Evolutionary conservation across 2,888 invertebrate genomes (phyloP).

Genomic region (Philereme vetulata): DNA sequence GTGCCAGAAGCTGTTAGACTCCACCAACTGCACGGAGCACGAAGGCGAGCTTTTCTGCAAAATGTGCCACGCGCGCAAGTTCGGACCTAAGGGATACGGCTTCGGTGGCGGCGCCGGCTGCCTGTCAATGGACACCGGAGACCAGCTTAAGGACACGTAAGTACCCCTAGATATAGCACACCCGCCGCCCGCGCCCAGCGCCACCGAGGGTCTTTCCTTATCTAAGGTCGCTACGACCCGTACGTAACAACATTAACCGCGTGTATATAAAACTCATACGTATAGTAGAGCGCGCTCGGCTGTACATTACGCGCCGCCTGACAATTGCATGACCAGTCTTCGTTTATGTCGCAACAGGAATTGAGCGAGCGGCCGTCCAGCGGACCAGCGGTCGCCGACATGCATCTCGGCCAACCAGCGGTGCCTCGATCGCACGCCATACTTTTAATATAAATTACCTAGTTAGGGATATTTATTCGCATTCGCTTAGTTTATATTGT

Average conservation of each 20-base stretch:
- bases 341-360: conserved; percentile 84
- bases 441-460: conserved; percentile 77
- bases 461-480: conserved; percentile 83
- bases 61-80: conserved; percentile 98
- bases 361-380: conserved; percentile 77
- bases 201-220: conserved; percentile 84
- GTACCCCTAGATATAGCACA: conserved; percentile 74
- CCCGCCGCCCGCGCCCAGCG: conserved; percentile 83
- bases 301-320: conserved; percentile 82
- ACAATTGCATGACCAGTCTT: conserved; percentile 83
- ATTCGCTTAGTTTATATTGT: conserved; percentile 82
- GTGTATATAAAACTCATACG: conserved; percentile 80
- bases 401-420: conserved; percentile 78
- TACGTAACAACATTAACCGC: conserved; percentile 83
- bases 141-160: conserved; percentile 93
- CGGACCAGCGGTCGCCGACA: conserved; percentile 76
- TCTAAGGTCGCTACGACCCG: conserved; percentile 77
- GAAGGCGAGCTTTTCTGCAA: conserved; percentile 98
- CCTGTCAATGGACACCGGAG: conserved; percentile 97
- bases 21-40: conserved; percentile 99
- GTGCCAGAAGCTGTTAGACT: conserved; percentile 99
- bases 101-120: conserved; percentile 99
- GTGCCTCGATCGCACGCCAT: conserved; percentile 76
- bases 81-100: conserved; percentile 99
- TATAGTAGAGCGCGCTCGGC: conserved; percentile 79